Evolutionary conservation across 1,140 invertebrate genomes (phyloP).

Genomic region (Penaeus japonicus): DNA sequence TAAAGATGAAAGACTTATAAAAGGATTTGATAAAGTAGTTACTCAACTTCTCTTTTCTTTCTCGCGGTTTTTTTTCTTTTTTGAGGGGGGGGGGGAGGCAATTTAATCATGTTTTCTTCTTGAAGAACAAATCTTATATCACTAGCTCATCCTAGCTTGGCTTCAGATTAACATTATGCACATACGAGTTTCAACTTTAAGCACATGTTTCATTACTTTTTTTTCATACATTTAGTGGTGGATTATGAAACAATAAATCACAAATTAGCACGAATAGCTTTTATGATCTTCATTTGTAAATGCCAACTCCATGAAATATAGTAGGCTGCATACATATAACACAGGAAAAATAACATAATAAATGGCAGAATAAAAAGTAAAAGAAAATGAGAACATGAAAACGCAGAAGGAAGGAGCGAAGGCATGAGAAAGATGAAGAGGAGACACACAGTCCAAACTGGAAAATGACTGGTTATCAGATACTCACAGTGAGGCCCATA

Average conservation of each 20-base stretch:
- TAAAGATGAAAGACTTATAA: not conserved
- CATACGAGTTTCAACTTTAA: no score
- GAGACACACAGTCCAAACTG: conserved; percentile 43
- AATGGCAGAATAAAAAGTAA: not conserved
- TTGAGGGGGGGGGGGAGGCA: not conserved
- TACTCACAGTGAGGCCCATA: conserved; percentile 49
- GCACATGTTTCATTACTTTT: no score
- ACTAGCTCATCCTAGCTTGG: no score
- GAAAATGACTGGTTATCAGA: conserved; percentile 53
- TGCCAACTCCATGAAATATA: no score
- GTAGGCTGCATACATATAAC: not conserved
- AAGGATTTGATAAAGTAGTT: not conserved
- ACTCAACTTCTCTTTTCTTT: no score
- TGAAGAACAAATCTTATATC: no score
- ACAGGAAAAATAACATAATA: not conserved
- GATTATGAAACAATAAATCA: no score
- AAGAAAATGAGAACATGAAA: not conserved
- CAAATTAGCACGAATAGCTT: no score
- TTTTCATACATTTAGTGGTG: no score
- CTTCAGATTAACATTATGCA: no score
- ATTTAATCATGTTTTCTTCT: no score
- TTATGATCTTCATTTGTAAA: no score
- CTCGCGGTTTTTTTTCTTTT: not conserved
- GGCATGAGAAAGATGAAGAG: not conserved
- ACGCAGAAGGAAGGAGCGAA: not conserved